Percentiles rank a stretch among this genome's conserved stretches.
phyloP scores from a whole-genome alignment of 2,113 vertebrate species.

The Gorsachius goisagi region DNA sequence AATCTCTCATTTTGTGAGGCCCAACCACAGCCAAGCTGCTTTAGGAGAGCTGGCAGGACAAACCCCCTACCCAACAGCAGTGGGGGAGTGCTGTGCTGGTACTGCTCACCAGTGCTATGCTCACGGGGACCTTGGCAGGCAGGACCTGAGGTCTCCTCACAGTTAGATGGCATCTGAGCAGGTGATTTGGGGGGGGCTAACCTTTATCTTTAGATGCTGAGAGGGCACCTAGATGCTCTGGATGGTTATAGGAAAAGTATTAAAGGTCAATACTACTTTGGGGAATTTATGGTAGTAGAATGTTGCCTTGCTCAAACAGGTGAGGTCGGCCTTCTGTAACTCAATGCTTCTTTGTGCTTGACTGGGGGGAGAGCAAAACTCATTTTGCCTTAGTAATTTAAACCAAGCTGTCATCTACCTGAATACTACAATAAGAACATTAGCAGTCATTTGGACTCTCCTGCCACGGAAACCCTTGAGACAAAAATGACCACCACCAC shows the following conservation, averaged over 20 bases:
- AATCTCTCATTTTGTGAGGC: background rate
- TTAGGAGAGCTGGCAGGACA: background rate
- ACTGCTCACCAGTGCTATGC: background rate
- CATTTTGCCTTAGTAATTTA: background rate
- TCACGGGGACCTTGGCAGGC: background rate
- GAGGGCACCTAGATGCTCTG: background rate
- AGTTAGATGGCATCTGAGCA: background rate
- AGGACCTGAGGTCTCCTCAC: background rate
- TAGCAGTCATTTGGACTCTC: background rate
- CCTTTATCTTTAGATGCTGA: background rate
- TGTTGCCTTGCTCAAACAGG: background rate
- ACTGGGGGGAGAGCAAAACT: background rate
- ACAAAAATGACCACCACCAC: background rate
- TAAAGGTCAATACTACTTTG: background rate
- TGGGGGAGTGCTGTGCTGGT: too few species aligned
- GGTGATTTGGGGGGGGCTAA: background rate
- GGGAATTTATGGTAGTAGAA: background rate
- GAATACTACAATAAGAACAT: background rate
- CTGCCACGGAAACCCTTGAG: background rate
- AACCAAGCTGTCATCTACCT: background rate
- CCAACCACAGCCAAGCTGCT: accelerated
- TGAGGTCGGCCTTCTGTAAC: background rate
- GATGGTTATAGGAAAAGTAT: background rate
- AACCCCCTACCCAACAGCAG: background rate
- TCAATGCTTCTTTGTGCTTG: background rate